Conservation (phyloP, 2,888 invertebrate species). For the Syrista parreyssii region DNA sequence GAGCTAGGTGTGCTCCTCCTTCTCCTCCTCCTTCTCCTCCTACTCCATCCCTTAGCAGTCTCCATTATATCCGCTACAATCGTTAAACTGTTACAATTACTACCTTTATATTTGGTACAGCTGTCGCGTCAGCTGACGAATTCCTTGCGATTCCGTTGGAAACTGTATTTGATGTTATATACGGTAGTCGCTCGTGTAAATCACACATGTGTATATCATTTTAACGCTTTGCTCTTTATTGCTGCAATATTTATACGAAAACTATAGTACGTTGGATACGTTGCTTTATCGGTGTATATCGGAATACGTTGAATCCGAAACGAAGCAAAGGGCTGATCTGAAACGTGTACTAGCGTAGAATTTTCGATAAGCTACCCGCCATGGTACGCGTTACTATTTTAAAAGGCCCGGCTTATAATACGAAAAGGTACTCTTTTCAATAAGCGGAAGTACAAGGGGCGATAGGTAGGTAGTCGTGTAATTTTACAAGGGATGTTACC, state of each 20-base stretch:
- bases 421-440: conserved; percentile 5
- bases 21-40: background rate
- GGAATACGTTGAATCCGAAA: background rate
- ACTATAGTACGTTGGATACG: background rate
- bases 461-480: conserved; percentile 4
- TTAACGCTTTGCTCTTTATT: background rate
- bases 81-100: conserved; percentile 54
- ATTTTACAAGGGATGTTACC: conserved; percentile 5
- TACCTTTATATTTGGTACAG: conserved; percentile 35
- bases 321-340: background rate
- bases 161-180: background rate
- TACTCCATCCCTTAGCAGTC: conserved; percentile 9
- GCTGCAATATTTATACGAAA: background rate
- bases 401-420: background rate
- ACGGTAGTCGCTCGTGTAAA: background rate
- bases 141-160: conserved; percentile 22
- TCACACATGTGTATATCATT: background rate
- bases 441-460: background rate
- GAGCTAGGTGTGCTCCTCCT: background rate
- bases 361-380: background rate
- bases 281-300: background rate
- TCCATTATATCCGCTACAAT: conserved; percentile 37
- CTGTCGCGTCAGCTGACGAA: conserved; percentile 50
- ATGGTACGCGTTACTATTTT: background rate
- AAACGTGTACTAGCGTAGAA: background rate